A percentile compares a stretch with the other conserved stretches of the same genome.
Evolutionary conservation across 2,888 invertebrate species (phyloP).

Genomic region (Digitonthophagus gazella): DNA sequence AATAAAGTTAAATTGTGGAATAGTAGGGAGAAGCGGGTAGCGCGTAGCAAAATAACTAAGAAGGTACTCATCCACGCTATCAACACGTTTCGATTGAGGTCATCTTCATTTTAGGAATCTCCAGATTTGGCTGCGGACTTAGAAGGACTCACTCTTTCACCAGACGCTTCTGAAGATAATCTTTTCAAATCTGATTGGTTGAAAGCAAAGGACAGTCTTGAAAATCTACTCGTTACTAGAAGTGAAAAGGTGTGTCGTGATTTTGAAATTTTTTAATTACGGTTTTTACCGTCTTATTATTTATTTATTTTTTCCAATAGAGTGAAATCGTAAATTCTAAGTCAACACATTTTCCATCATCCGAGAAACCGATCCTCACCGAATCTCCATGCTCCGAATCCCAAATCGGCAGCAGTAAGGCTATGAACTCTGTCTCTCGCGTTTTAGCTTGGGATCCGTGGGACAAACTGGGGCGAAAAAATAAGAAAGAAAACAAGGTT

Average conservation of each 20-base stretch:
- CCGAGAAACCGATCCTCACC: constrained; percentile 30
- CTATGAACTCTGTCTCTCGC: constrained; percentile 34
- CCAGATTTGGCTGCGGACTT: constrained; percentile 25
- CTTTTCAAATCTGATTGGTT: constrained; percentile 32
- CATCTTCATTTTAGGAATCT: constrained; percentile 22
- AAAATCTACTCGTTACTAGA: constrained; percentile 37
- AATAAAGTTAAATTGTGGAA: constrained; percentile 33
- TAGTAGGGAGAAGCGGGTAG: constrained; percentile 27
- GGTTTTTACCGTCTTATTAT: too few relatives aligned
- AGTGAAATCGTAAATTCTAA: constrained; percentile 33
- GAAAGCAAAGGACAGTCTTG: constrained; percentile 44
- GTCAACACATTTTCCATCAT: constrained; percentile 32
- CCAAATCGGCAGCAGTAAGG: constrained; percentile 30
- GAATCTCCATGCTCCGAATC: constrained; percentile 35
- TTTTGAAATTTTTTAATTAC: constrained; percentile 1
- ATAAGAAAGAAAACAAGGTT: constrained; percentile 43
- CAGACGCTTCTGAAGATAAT: constrained; percentile 33
- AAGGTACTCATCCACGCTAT: constrained; percentile 1
- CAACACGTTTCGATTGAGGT: constrained; percentile 2
- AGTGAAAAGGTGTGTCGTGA: constrained; percentile 35
- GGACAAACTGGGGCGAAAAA: constrained; percentile 42
- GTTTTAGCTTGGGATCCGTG: constrained; percentile 44
- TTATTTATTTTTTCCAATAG: constrained; percentile 14
- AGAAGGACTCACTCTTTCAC: constrained; percentile 31
- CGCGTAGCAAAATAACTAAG: constrained; percentile 16